Evolutionary conservation across 2,888 invertebrate genomes (phyloP).

Genomic region (Dasypolia templi): DNA sequence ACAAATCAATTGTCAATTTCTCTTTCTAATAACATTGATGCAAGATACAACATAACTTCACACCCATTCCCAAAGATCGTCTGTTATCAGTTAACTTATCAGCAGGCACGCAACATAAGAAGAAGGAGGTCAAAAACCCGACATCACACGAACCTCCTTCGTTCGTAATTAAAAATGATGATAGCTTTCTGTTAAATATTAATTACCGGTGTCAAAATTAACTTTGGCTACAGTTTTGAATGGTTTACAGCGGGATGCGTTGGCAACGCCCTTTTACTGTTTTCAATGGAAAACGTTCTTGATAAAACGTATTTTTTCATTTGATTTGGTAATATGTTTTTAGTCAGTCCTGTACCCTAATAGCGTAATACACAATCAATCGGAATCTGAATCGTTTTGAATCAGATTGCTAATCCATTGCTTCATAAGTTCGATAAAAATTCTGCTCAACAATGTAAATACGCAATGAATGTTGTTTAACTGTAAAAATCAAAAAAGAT

Average conservation of each 20-base stretch:
- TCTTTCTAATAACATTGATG: background rate
- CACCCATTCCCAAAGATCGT: slow-evolving; percentile 20
- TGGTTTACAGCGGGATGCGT: slow-evolving; percentile 38
- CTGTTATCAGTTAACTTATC: slow-evolving; percentile 53
- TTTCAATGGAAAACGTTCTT: background rate
- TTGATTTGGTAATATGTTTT: too few species aligned
- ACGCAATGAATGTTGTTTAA: too few species aligned
- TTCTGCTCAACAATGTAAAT: too few species aligned
- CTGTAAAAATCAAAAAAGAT: too few species aligned
- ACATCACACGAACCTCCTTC: slow-evolving; percentile 59
- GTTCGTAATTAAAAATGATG: slow-evolving; percentile 79
- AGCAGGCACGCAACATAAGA: slow-evolving; percentile 46
- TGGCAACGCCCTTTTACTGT: slow-evolving; percentile 47
- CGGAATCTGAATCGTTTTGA: too few species aligned
- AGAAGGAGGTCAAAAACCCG: slow-evolving; percentile 53
- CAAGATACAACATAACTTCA: background rate
- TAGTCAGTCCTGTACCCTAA: too few species aligned
- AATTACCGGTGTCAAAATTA: slow-evolving; percentile 77
- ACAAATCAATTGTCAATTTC: background rate
- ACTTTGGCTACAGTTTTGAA: slow-evolving; percentile 58
- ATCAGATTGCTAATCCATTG: too few species aligned
- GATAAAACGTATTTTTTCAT: too few species aligned
- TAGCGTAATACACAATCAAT: too few species aligned
- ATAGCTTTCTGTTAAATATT: slow-evolving; percentile 80
- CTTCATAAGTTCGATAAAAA: too few species aligned